These are phyloP conservation scores for Rhinichthys osculus DNA, from an alignment of 2,797 vertebrate genomes.

Conservation along the genomic window DNA sequence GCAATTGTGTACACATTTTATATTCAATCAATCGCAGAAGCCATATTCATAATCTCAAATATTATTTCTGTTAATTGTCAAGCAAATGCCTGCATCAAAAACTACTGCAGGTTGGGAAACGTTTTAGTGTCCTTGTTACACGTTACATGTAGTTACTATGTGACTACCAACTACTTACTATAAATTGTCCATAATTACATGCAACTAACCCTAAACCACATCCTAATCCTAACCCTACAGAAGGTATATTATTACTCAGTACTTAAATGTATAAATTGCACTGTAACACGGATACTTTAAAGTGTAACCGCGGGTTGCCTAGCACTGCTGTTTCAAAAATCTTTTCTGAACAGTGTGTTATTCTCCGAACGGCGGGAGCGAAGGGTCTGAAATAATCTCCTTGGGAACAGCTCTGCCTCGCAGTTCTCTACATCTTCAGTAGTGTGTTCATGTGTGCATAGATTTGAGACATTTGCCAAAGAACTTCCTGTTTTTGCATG, in stretches of 20 bases:
- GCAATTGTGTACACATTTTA: neutral
- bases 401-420: constrained; percentile 28
- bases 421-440: constrained; percentile 20
- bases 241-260: too few species aligned
- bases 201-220: too few species aligned
- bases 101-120: too few species aligned
- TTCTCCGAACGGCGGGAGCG: neutral
- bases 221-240: too few species aligned
- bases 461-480: constrained; percentile 37
- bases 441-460: constrained; percentile 24
- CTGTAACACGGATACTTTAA: neutral
- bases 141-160: too few species aligned
- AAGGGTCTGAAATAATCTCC: constrained; percentile 35
- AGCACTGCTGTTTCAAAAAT: constrained; percentile 15
- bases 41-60: neutral
- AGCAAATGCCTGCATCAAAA: neutral
- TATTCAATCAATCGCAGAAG: neutral
- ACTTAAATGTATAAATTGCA: neutral
- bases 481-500: neutral
- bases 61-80: neutral
- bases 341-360: constrained; percentile 26
- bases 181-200: too few species aligned
- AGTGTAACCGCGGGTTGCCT: neutral
- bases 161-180: too few species aligned
- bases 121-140: too few species aligned